Evolutionary conservation across 2,113 vertebrate genomes (phyloP).

Genomic region (Osmerus mordax): DNA sequence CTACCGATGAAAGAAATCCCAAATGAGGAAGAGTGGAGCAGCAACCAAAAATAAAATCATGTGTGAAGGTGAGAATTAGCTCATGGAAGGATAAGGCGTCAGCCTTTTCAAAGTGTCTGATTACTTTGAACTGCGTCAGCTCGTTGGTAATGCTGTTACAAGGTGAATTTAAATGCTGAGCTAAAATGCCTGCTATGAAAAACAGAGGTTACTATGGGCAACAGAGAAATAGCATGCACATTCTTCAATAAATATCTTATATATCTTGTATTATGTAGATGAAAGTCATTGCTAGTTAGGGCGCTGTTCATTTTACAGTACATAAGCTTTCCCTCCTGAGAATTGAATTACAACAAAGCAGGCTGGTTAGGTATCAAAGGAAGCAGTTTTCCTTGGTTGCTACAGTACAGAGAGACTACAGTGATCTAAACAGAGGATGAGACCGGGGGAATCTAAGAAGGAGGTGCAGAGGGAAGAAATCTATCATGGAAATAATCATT

Average conservation of each 20-base stretch:
- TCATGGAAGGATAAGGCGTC: conserved; percentile 73
- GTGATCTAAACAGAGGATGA: conserved; percentile 74
- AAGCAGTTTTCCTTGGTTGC: conserved; percentile 84
- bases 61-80: conserved; percentile 69
- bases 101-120: conserved; percentile 77
- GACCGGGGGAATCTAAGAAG: conserved; percentile 57
- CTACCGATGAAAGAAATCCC: conserved; percentile 85
- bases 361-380: conserved; percentile 47
- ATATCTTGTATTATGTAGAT: neutral
- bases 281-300: neutral
- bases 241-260: conserved; percentile 24
- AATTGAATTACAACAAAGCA: too few relatives aligned
- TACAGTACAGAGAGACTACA: conserved; percentile 71
- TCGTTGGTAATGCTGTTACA: neutral
- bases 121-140: conserved; percentile 40
- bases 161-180: conserved; percentile 25
- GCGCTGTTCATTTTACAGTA: neutral
- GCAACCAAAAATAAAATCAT: conserved; percentile 80
- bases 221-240: conserved; percentile 30
- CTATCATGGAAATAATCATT: conserved; percentile 47
- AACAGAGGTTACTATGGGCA: conserved; percentile 28
- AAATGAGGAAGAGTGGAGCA: conserved; percentile 69
- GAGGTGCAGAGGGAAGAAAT: conserved; percentile 70
- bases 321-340: too few relatives aligned
- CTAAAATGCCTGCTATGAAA: conserved; percentile 32